phyloP scores from a whole-genome alignment of 2,113 vertebrate species.

The Mus musculus region DNA sequence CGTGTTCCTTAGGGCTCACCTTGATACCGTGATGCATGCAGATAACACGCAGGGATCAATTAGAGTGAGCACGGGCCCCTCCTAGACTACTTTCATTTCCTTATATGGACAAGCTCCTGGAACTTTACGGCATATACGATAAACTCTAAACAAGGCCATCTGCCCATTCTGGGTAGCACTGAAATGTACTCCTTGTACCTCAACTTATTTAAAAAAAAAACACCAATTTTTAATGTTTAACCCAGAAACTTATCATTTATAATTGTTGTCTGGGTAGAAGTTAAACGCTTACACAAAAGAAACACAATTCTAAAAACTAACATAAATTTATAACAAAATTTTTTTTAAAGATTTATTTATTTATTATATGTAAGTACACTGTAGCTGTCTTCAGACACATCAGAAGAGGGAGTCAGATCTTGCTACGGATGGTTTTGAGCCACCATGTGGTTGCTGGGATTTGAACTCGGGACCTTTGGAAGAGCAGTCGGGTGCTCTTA shows the following conservation, averaged over 20 bases:
- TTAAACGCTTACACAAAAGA: not conserved
- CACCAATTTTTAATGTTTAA: not conserved
- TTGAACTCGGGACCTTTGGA: too few relatives aligned
- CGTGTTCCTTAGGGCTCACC: not conserved
- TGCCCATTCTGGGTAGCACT: not conserved
- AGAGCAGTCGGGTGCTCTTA: too few relatives aligned
- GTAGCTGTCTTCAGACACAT: too few relatives aligned
- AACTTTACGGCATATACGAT: not conserved
- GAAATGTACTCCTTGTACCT: not conserved
- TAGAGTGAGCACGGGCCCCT: not conserved
- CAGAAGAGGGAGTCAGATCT: too few relatives aligned
- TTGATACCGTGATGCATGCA: not conserved
- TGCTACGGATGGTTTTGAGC: too few relatives aligned
- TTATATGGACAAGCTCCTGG: not conserved
- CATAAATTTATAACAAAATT: constrained; percentile 33
- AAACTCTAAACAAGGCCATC: not conserved
- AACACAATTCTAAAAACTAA: not conserved
- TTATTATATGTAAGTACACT: too few relatives aligned
- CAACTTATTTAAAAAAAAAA: not conserved
- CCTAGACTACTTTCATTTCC: not conserved
- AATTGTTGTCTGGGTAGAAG: constrained; percentile 9
- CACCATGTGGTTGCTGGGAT: too few relatives aligned
- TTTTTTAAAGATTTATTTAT: too few relatives aligned
- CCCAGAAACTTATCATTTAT: not conserved
- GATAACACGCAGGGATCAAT: not conserved